phyloP scores from a whole-genome alignment of 2,797 vertebrate species.

The Acestrorhynchus altus region DNA sequence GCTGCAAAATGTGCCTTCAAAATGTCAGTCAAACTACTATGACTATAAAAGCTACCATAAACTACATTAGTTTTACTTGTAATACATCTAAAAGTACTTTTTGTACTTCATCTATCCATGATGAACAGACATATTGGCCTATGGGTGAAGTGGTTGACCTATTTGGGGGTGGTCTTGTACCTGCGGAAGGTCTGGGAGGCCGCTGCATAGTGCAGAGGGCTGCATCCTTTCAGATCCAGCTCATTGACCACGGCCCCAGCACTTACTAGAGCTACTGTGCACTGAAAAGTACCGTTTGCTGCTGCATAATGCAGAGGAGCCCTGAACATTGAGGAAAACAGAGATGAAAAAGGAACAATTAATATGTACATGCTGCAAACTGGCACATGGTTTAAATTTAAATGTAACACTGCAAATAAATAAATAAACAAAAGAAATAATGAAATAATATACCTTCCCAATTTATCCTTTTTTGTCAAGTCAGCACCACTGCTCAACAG shows the following conservation, averaged over 20 bases:
- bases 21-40: too few species aligned
- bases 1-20: too few species aligned
- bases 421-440: background rate
- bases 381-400: too few species aligned
- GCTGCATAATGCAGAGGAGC: slow-evolving; percentile 96
- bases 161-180: slow-evolving; percentile 64
- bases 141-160: too few species aligned
- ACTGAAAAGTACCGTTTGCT: slow-evolving; percentile 95
- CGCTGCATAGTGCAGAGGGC: slow-evolving; percentile 93
- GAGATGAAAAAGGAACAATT: rapidly evolving
- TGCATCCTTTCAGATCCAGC: slow-evolving; percentile 91
- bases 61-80: too few species aligned
- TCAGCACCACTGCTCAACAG: slow-evolving; percentile 96
- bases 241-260: slow-evolving; percentile 91
- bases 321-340: slow-evolving; percentile 66
- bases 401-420: too few species aligned
- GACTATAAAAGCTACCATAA: too few species aligned
- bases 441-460: slow-evolving; percentile 85
- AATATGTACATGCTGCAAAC: background rate
- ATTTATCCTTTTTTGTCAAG: slow-evolving; percentile 92
- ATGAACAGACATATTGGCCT: too few species aligned
- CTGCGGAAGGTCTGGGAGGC: slow-evolving; percentile 94
- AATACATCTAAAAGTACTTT: too few species aligned
- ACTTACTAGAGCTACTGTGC: slow-evolving; percentile 91
- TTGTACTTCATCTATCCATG: too few species aligned